Evolutionary conservation across 2,888 invertebrate genomes (phyloP), one percentile per base, ranked within the genome.

Genomic region (Dendrolimus houi): DNA sequence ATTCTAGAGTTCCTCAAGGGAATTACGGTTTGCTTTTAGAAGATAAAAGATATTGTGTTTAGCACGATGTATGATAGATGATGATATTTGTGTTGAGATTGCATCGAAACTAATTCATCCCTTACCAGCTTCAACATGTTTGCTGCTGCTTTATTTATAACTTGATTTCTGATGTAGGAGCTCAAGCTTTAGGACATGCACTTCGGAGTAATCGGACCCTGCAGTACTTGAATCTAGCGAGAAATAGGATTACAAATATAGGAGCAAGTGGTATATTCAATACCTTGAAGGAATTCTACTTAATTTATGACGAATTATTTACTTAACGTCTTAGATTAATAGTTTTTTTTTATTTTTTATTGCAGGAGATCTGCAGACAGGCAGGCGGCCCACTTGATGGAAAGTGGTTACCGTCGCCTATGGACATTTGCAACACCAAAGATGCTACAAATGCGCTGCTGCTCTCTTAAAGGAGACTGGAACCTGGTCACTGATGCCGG

Each of bases 151-250:
- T 1, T 59, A 59, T 14, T 63, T 74, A 3, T 7, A 72, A 75
- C 60, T 41, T 53, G 7, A 65, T 75, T 54, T 59, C 61, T 1
- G 70, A 73, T 60, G 59, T 8, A 7, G 72, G 71, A 13, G 74
- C 72, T 10, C 10, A 54, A 53, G 66, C 64, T 9, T 60, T 72
- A 6, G 72, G 59, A 14, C 56, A 47, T 9, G 65, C 66, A 55
- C 63, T 75, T 58, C 68, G 72, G 17, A 60, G 56, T 54, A 75
- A 75, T 56, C 70, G 75, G 41, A 41, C 59, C 40, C 63, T 75
- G 41, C 67, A 62, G 40, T 66, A 70, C 57, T 67, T 75, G 52
- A 65, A 71, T 58, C 65, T 75, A 7, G 60, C 70, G 52, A 70
- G 68, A 3, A 75, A 74, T 60, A 59, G 55, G n/a, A 56, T 75